Conservation (phyloP, 2,113 vertebrate genomes). For the Scatophagus argus region DNA sequence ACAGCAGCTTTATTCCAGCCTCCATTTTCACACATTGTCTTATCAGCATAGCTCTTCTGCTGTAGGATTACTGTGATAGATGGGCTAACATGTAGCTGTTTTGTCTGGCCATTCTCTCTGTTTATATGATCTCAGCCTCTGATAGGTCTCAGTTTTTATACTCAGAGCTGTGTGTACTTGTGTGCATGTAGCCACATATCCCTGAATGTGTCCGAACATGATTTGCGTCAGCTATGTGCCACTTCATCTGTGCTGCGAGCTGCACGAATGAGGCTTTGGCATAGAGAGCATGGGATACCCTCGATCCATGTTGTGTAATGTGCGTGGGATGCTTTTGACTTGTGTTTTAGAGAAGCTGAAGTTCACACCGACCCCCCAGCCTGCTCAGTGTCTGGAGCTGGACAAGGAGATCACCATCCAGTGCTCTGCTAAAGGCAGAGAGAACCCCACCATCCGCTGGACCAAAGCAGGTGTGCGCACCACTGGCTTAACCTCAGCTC, state of each 20-base stretch:
- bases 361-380: constrained; percentile 94
- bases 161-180: constrained; percentile 20
- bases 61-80: constrained; percentile 29
- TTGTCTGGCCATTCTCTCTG: constrained; percentile 44
- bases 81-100: constrained; percentile 31
- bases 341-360: constrained; percentile 93
- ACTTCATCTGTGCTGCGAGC: constrained; percentile 29
- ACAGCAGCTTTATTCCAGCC: constrained; percentile 35
- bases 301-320: no score
- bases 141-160: constrained; percentile 27
- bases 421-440: constrained; percentile 93
- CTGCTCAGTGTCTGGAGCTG: constrained; percentile 94
- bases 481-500: background rate
- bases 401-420: constrained; percentile 91
- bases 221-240: constrained; percentile 37
- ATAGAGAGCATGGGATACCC: no score
- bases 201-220: constrained; percentile 53
- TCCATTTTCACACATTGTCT: constrained; percentile 34
- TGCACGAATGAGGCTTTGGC: constrained; percentile 50
- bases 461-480: constrained; percentile 88
- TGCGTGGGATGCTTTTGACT: constrained; percentile 41
- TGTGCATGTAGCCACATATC: constrained; percentile 24
- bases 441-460: constrained; percentile 93
- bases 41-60: constrained; percentile 20
- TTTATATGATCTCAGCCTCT: constrained; percentile 53